These are phyloP conservation scores for Drosophila bipectinata DNA, from an alignment of 1,140 invertebrate species.

Conservation along the genomic window DNA sequence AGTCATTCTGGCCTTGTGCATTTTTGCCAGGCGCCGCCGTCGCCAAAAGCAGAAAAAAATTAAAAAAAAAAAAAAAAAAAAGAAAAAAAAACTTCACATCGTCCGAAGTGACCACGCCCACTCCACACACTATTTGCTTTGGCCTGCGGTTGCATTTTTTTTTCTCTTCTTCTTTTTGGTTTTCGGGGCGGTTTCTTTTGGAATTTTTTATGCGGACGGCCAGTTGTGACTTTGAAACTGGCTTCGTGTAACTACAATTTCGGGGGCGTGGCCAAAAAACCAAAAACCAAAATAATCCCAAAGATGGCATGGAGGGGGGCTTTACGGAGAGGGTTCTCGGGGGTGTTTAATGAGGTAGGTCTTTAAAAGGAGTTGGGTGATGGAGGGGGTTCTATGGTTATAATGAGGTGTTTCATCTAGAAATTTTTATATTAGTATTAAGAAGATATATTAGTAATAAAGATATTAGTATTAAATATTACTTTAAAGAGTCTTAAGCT, in stretches of 20 bases:
- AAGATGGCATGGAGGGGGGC: not conserved
- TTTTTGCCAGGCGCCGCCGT: conserved; percentile 64
- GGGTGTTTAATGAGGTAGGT: not conserved
- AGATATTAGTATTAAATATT: no score
- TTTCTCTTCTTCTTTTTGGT: conserved; percentile 24
- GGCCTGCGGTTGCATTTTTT: conserved; percentile 54
- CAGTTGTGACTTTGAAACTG: conserved; percentile 30
- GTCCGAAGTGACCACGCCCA: conserved; percentile 59
- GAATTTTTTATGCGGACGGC: conserved; percentile 21
- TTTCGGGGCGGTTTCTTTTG: conserved; percentile 31
- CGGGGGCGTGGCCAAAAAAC: conserved; percentile 11
- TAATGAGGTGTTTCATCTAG: no score
- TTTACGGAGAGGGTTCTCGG: no score
- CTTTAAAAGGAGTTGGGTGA: not conserved
- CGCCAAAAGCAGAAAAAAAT: conserved; percentile 30
- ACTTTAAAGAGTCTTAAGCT: no score
- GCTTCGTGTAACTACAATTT: conserved; percentile 13
- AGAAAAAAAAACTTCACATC: not conserved
- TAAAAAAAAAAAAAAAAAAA: not conserved
- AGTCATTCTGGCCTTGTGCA: conserved; percentile 74
- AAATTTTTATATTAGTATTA: no score
- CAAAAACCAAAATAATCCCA: conserved; percentile 9
- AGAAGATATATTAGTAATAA: no score
- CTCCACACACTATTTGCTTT: conserved; percentile 72
- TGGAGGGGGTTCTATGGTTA: not conserved